These are phyloP conservation scores for Cotesia glomerata DNA, from an alignment of 1,140 invertebrate genomes.

Conservation along the genomic window DNA sequence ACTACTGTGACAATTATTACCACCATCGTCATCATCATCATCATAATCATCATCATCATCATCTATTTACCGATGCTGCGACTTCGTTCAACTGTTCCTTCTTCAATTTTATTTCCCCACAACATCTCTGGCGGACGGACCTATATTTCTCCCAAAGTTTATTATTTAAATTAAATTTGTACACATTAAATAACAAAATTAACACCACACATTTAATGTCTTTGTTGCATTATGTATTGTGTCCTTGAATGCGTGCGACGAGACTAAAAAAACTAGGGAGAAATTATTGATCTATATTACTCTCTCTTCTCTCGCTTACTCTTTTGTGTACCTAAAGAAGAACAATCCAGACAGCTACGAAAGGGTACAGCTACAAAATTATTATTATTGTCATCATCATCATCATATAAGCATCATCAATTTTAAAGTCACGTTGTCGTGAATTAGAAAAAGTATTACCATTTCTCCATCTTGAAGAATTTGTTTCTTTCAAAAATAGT, in stretches of 20 bases:
- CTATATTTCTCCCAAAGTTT: background rate
- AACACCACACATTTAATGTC: background rate
- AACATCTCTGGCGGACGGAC: constrained; percentile 22
- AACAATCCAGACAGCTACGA: background rate
- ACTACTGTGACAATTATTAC: constrained; percentile 29
- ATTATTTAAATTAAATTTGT: no score
- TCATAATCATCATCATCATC: constrained; percentile 13
- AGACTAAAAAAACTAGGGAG: background rate
- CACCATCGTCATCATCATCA: constrained; percentile 33
- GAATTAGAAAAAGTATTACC: no score
- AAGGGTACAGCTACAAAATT: background rate
- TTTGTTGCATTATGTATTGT: background rate
- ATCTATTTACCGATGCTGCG: no score
- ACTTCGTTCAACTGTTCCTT: no score
- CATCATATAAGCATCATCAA: no score
- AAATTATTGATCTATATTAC: background rate
- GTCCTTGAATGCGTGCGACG: constrained; percentile 7
- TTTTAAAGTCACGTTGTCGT: no score
- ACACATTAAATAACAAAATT: no score
- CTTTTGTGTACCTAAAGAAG: background rate
- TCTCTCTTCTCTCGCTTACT: background rate
- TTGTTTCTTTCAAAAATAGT: no score
- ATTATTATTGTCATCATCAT: no score
- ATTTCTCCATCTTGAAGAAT: no score
- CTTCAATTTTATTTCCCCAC: constrained; percentile 17